Percentiles rank a stretch among this genome's conserved stretches.
phyloP scores from a whole-genome alignment of 1,140 invertebrate genomes.

The Camponotus pennsylvanicus region DNA sequence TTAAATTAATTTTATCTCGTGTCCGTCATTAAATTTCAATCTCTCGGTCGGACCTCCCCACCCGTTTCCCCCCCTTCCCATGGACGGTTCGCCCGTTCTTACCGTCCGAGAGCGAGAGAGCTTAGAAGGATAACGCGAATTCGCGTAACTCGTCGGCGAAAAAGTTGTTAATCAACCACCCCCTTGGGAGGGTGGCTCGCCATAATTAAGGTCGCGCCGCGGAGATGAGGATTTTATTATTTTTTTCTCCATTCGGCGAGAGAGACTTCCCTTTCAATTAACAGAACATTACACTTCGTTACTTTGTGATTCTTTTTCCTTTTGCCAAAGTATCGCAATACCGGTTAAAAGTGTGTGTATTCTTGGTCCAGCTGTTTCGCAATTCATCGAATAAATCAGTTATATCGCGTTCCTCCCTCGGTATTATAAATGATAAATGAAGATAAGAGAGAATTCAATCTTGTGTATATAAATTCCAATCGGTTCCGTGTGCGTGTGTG shows the following conservation, averaged over 20 bases:
- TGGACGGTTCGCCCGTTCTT: not conserved
- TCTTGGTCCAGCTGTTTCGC: not conserved
- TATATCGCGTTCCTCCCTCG: not conserved
- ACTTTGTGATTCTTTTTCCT: not conserved
- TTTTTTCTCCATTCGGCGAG: constrained; percentile 23
- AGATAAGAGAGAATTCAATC: not conserved
- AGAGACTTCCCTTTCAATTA: constrained; percentile 28
- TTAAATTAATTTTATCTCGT: constrained; percentile 87
- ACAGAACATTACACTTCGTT: constrained; percentile 27
- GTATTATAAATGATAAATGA: not conserved
- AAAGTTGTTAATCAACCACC: constrained; percentile 57
- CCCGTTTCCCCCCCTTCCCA: not conserved
- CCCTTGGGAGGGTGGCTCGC: not conserved
- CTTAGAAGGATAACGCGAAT: constrained; percentile 48
- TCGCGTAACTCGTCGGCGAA: constrained; percentile 14
- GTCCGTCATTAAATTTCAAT: constrained; percentile 83
- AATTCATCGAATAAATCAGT: not conserved
- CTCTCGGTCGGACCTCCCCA: constrained; percentile 1
- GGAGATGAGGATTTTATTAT: constrained; percentile 23
- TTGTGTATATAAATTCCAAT: constrained; percentile 13
- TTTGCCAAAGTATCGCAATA: not conserved
- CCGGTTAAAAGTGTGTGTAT: not conserved
- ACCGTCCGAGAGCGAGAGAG: constrained; percentile 1
- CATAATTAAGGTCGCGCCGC: constrained; percentile 46
- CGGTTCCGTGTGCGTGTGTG: not conserved